phyloP scores from a whole-genome alignment of 2,888 invertebrate genomes.

The Tyria jacobaeae region DNA sequence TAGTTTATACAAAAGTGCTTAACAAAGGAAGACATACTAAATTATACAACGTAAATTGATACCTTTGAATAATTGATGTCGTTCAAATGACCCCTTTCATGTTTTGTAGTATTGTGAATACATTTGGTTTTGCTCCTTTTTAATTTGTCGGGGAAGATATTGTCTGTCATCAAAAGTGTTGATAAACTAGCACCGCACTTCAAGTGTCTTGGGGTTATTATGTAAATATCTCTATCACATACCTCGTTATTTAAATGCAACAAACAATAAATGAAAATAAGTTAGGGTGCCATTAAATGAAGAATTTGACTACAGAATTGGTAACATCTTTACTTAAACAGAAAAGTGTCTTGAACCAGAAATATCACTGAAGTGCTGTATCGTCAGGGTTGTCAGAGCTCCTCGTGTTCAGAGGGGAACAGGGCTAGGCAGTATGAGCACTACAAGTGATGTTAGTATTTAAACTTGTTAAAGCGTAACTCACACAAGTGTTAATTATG shows the following conservation, averaged over 20 bases:
- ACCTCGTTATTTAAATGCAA: background rate
- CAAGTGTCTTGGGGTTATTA: slow-evolving; percentile 1
- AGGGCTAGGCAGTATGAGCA: too few relatives aligned
- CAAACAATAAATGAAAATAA: background rate
- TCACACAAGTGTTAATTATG: too few relatives aligned
- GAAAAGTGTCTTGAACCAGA: too few relatives aligned
- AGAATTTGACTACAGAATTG: too few relatives aligned
- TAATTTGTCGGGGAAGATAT: slow-evolving; percentile 11
- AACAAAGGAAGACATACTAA: slow-evolving; percentile 37
- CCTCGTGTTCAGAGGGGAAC: too few relatives aligned
- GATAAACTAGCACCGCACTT: background rate
- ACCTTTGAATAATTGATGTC: slow-evolving; percentile 52
- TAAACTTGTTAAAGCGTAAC: too few relatives aligned
- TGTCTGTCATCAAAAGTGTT: background rate
- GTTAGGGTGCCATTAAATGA: too few relatives aligned
- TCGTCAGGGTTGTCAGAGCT: too few relatives aligned
- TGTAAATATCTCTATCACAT: background rate
- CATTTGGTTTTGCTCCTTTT: slow-evolving; percentile 11
- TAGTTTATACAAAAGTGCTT: slow-evolving; percentile 40
- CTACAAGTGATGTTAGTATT: too few relatives aligned
- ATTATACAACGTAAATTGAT: slow-evolving; percentile 62
- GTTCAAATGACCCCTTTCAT: slow-evolving; percentile 54
- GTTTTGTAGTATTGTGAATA: slow-evolving; percentile 28
- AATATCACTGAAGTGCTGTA: too few relatives aligned
- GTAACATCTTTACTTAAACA: too few relatives aligned